Evolutionary conservation across 1,140 invertebrate species (phyloP), one percentile per base, ranked within the genome.

Genomic region (Marisa cornuarietis): DNA sequence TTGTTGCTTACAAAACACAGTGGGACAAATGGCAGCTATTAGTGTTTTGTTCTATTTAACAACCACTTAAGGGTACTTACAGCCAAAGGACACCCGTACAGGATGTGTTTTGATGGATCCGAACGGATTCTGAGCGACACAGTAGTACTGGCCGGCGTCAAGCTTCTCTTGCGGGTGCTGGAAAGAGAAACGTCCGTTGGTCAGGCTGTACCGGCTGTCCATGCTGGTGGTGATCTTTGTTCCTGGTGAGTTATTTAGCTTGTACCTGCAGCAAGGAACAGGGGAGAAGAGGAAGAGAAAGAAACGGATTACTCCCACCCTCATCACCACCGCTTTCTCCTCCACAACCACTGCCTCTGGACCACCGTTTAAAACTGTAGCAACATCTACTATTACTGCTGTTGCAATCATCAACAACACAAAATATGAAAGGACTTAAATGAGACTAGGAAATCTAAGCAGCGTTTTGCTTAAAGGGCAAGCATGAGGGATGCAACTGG

Each of bases 71-170:
- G 31, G 11, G 4, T 51, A 84, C 90, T 88, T 83, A 91, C 90
- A 97, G 42, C 96, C 97, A 93, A 98, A 99, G 42, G 95, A 95
- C 0, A 99, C 87, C 81, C 95, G 92, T 0, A 97, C 96, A 87
- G 94, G 96, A 90, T 97, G 95, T 9, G 96, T 98, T 13, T 96
- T 93, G 71, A 99, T 95, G 0, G 94, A 94, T 22, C 98, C 98
- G 93, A 94, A 98, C 85, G 94, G 93, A 90, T 99, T 99, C 22
- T 93, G 92, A 13, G 97, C 97, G 83, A 95, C 95, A 86, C 98
- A 99, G 88, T 98, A 96, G 91, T 98, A 99, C 49, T 94, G 94
- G 22, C 96, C 96, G 88, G 95, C 93, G 88, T 99, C 97, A 26
- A 84, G 84, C 65, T 85, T 82, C 81, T 95, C 93, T 24, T 71